Evolutionary conservation across 2,113 vertebrate genomes (phyloP).

Genomic region (Leptocoma aspasia): DNA sequence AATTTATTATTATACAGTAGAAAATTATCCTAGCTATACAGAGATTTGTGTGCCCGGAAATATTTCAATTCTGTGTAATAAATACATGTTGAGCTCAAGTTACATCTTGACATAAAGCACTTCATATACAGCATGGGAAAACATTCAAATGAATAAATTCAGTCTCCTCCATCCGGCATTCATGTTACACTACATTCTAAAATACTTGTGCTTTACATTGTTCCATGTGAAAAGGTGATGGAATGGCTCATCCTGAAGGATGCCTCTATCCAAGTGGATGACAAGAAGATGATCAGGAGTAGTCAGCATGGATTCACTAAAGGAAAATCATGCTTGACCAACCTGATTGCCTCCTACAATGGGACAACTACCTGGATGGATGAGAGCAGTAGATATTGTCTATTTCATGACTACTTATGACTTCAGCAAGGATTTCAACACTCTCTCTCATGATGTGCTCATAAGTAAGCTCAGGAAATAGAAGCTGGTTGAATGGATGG

Average conservation of each 20-base stretch:
- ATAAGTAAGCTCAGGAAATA: not conserved
- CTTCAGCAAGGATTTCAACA: not conserved
- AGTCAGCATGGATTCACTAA: not conserved
- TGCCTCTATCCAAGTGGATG: not conserved
- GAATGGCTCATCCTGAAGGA: not conserved
- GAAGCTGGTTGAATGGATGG: not conserved
- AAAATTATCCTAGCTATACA: not conserved
- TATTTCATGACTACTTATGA: too few relatives aligned
- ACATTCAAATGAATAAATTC: not conserved
- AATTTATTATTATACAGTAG: not conserved
- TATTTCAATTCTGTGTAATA: not conserved
- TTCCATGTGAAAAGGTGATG: not conserved
- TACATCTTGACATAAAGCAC: not conserved
- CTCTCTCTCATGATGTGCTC: not conserved
- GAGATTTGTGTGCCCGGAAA: not conserved
- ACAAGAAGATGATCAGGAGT: not conserved
- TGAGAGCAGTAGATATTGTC: not conserved
- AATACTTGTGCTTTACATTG: not conserved
- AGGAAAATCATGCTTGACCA: not conserved
- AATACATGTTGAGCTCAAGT: not conserved
- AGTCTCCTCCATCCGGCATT: not conserved
- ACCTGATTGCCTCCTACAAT: not conserved
- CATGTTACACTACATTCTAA: not conserved
- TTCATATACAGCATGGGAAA: not conserved
- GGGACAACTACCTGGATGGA: not conserved